These are phyloP conservation scores for Batillaria attramentaria DNA, from an alignment of 1,140 invertebrate species.

Conservation along the genomic window DNA sequence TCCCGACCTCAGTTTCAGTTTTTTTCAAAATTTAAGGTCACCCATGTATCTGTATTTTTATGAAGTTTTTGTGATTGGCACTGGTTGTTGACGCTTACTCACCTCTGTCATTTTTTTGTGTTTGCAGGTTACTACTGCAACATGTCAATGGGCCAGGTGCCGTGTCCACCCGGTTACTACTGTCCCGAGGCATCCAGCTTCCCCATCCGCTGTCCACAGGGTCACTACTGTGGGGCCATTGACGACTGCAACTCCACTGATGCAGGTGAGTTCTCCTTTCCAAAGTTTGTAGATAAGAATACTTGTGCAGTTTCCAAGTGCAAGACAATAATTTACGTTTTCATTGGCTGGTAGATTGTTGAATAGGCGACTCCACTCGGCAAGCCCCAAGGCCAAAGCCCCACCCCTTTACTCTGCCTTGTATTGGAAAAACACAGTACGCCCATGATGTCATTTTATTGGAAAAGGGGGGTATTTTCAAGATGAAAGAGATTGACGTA, in stretches of 20 bases:
- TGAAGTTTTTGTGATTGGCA: no score
- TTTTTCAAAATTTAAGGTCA: no score
- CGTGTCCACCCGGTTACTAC: slow-evolving; percentile 66
- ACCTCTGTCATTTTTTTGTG: neutral
- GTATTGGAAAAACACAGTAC: no score
- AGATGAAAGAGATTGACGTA: no score
- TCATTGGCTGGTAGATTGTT: neutral
- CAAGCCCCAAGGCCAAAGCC: no score
- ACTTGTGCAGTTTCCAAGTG: neutral
- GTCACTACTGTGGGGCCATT: slow-evolving; percentile 64
- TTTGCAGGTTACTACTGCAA: slow-evolving; percentile 68
- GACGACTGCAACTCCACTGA: slow-evolving; percentile 61
- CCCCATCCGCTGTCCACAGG: slow-evolving; percentile 62
- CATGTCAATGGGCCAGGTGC: slow-evolving; percentile 60
- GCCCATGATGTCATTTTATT: no score
- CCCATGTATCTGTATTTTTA: no score
- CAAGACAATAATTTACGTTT: neutral
- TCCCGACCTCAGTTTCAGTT: no score
- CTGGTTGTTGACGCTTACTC: no score
- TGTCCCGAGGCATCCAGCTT: slow-evolving; percentile 64
- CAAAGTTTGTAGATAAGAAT: neutral
- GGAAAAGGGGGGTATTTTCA: no score
- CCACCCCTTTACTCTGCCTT: no score
- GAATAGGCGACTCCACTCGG: neutral
- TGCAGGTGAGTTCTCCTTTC: slow-evolving; percentile 52